Base-by-base conservation (phyloP, 2,888 invertebrate genomes). In the Trissoscelio sp. region DNA sequence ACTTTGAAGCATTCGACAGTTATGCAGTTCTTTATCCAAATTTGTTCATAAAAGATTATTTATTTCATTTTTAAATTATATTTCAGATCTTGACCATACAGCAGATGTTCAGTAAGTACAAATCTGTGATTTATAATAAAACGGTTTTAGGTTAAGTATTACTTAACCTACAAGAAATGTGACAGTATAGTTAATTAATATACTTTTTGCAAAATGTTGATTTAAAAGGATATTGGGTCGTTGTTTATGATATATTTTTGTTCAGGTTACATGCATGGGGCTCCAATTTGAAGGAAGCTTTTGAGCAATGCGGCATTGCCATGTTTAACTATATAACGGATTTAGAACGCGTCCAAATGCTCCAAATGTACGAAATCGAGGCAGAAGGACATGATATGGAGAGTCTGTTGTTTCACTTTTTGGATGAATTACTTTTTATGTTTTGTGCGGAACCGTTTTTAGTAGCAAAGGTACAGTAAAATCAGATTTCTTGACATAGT, bases 271-370 rank as follows among this genome's bases (percentile, higher is more conserved):
- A 98, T 91, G 94, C 97, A 67, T 99, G 99, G 99, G 99, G 99
- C 22, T 93, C 95, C 78, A 95, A 94, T 58, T 89, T 99, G 62
- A 93, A 94, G 88, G 98, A 99, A 92, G 95, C 98, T 0, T 99
- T 98, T 92, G 98, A 99, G 90, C 98, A 98, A 92, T 96, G 96
- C 88, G 98, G 97, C 5, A 94, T 97, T 91, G 96, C 98, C 0
- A 99, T 99, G 99, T 99, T 97, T 92, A 97, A 95, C 0, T 99
- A 99, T 91, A 99, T 99, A 97, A 99, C 99, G 1, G 97, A 97
- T 83, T 92, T 98, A 82, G 94, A 95, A 0, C 94, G 94, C 82
- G 97, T 99, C 0, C 95, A 97, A 89, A 96, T 97, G 84, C 93
- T 93, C 85, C 94, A 96, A 87, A 94, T 95, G 39, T 94, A 95